phyloP scores from a whole-genome alignment of 2,113 vertebrate genomes.

The Tautogolabrus adspersus region DNA sequence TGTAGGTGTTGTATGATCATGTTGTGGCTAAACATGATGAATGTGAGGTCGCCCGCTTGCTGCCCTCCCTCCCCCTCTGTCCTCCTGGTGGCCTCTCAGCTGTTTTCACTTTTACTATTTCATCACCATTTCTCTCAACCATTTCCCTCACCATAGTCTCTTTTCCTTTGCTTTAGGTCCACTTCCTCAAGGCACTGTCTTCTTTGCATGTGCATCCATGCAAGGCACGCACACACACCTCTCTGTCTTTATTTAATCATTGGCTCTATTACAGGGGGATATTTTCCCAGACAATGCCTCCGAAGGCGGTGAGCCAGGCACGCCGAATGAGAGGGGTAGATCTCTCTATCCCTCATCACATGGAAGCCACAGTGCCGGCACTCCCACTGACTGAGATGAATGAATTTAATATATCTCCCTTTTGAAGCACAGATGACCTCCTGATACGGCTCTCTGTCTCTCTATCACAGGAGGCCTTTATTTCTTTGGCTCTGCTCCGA shows the following conservation, averaged over 20 bases:
- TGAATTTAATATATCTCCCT: slow-evolving; percentile 79
- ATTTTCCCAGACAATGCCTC: slow-evolving; percentile 76
- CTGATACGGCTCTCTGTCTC: slow-evolving; percentile 71
- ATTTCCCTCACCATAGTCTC: slow-evolving; percentile 10
- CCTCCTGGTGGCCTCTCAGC: slow-evolving; percentile 68
- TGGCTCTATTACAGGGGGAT: slow-evolving; percentile 75
- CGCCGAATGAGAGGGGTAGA: slow-evolving; percentile 56
- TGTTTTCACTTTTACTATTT: background rate
- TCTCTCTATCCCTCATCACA: slow-evolving; percentile 74
- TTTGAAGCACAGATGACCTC: slow-evolving; percentile 80
- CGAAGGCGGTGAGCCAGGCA: slow-evolving; percentile 65
- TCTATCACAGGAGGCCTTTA: slow-evolving; percentile 59
- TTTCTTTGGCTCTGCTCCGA: slow-evolving; percentile 48
- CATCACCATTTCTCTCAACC: background rate
- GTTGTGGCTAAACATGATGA: slow-evolving; percentile 71
- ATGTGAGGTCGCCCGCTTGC: slow-evolving; percentile 59
- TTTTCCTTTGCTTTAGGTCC: background rate
- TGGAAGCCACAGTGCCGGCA: slow-evolving; percentile 65
- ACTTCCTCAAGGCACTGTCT: slow-evolving; percentile 10
- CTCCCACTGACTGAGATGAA: slow-evolving; percentile 77
- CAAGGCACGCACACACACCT: slow-evolving; percentile 29
- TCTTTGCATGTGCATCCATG: slow-evolving; percentile 35
- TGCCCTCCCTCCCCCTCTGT: slow-evolving; percentile 53
- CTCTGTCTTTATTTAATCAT: slow-evolving; percentile 77
- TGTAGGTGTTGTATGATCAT: slow-evolving; percentile 53